A percentile compares a stretch with the other conserved stretches of the same genome.
Evolutionary conservation across 2,113 vertebrate species (phyloP).

Genomic region (Psittacula cyanocephala): DNA sequence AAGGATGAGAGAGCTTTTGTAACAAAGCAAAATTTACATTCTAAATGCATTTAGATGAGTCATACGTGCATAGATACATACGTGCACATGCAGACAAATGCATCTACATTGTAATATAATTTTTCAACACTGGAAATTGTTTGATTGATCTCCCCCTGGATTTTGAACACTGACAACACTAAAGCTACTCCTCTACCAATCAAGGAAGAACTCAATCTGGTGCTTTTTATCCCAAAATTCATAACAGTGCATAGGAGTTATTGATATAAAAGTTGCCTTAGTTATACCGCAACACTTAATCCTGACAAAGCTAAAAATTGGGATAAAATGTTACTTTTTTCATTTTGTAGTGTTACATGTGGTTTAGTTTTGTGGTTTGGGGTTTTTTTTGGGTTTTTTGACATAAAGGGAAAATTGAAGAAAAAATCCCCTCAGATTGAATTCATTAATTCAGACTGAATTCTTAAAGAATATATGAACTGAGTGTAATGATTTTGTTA

Average conservation of each 20-base stretch:
- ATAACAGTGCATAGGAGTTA: background rate
- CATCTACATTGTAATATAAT: background rate
- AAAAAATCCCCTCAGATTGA: background rate
- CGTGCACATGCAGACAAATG: accelerated
- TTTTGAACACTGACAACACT: background rate
- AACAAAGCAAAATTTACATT: background rate
- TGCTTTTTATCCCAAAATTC: background rate
- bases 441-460: background rate
- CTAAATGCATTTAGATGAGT: background rate
- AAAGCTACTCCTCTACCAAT: background rate
- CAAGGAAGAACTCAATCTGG: background rate
- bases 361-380: background rate
- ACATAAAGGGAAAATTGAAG: background rate
- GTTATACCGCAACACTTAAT: background rate
- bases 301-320: background rate
- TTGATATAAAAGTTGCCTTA: background rate
- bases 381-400: background rate
- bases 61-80: accelerated
- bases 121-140: background rate
- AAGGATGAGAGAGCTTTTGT: background rate
- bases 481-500: background rate
- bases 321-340: background rate
- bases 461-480: background rate
- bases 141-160: background rate
- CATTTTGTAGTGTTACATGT: background rate